Evolutionary conservation across 2,888 invertebrate species (phyloP), one percentile per base, ranked within the genome.

Genomic region (Ochropleura leucogaster): DNA sequence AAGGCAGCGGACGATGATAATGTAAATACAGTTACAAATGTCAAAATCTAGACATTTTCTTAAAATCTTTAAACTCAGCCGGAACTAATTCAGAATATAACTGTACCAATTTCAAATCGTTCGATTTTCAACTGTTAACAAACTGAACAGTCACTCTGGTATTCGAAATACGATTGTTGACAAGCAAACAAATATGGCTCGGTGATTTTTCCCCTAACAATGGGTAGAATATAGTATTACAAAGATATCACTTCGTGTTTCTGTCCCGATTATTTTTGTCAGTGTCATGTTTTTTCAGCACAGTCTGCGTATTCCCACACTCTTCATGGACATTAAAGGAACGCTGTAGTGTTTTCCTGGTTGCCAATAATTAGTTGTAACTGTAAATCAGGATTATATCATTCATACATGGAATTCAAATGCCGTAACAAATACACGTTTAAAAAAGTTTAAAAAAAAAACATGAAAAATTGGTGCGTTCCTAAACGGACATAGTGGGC

Each of bases 231-330:
- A 68, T 68, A 40, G 0, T 53, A 40, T 68, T 53, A 47, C 74
- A 59, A 59, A 49, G 44, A 77, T 66, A 75, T 14, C 10, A 46
- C 9, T 63, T 75, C 18, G 8, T 60, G 18, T 47, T n/a, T 30
- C n/a, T 20, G n/a, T 46, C 3, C 3, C n/a, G 30, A 16, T 46
- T 3, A 16, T 46, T 51, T 67, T 77, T 46, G 66, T 6, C n/a
- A 10, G 6, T 16, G 16, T 40, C 10, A n/a, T 51, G 18, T 40
- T 77, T 16, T 4, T 40, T 20, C 14, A 2, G 18, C 10, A 68
- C 59, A 42, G 40, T 14, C 6, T 10, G 20, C 10, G 20, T 42
- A 20, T 77, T 68, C 77, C 40, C 77, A 74, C 49, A 44, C 77
- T n/a, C 64, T 16, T 51, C 40, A 44, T 18, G 5, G 44, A 46